Conservation (phyloP, 2,797 vertebrate genomes). For the Sebastes itinus region DNA sequence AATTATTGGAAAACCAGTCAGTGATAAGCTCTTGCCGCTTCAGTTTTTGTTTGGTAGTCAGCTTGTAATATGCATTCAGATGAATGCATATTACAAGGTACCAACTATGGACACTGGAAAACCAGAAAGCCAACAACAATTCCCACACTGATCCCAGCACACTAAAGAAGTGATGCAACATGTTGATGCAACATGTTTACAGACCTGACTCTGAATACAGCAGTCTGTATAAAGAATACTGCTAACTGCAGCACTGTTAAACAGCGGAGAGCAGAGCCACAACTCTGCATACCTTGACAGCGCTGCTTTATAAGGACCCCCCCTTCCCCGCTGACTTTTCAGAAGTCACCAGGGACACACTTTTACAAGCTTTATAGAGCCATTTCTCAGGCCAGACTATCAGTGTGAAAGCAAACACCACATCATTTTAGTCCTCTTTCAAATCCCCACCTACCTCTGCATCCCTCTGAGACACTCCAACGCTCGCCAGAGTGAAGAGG, state of each 20-base stretch:
- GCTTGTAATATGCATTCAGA: background rate
- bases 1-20: background rate
- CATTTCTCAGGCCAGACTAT: conserved; percentile 64
- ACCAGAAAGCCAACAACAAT: background rate
- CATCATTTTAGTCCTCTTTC: conserved; percentile 64
- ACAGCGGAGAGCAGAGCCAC: conserved; percentile 62
- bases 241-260: conserved; percentile 51
- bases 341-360: conserved; percentile 69
- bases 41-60: background rate
- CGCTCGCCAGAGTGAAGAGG: conserved; percentile 30
- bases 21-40: background rate
- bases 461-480: conserved; percentile 51
- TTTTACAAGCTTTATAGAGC: conserved; percentile 74
- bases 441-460: conserved; percentile 52
- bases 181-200: conserved; percentile 49
- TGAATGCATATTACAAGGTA: background rate
- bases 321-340: conserved; percentile 62
- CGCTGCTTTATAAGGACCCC: conserved; percentile 70
- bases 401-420: conserved; percentile 67
- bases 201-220: conserved; percentile 44
- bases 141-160: conserved; percentile 1
- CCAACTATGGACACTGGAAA: background rate
- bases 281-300: conserved; percentile 67
- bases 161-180: conserved; percentile 13
- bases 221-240: conserved; percentile 43